Evolutionary conservation across 2,113 vertebrate genomes (phyloP).

Genomic region (Clarias batrachus): DNA sequence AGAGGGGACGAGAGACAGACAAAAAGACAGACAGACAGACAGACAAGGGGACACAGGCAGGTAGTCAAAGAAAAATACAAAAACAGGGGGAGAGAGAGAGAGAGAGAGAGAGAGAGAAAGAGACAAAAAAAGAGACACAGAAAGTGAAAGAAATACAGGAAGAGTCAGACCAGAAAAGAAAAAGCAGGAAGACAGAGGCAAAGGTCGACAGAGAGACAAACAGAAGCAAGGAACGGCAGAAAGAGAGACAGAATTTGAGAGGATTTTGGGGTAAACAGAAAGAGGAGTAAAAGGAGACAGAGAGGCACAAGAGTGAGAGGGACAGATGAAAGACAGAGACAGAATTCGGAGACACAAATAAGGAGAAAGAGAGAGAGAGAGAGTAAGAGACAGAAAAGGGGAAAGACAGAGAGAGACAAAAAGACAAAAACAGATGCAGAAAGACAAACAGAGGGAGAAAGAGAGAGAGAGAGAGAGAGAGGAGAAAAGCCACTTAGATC

Average conservation of each 20-base stretch:
- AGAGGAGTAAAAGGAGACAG: not conserved
- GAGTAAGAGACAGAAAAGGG: not conserved
- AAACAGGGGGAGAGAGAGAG: not conserved
- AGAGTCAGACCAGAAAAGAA: not conserved
- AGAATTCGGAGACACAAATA: not conserved
- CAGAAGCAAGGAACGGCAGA: not conserved
- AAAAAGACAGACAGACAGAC: not conserved
- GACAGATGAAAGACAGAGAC: not conserved
- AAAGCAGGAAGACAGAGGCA: not conserved
- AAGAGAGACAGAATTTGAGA: not conserved
- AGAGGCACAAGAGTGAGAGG: not conserved
- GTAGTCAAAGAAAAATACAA: not conserved
- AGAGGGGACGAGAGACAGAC: no score
- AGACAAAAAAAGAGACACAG: not conserved
- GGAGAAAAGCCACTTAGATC: constrained; percentile 26
- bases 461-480: constrained; percentile 3
- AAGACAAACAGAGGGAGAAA: not conserved
- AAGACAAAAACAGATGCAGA: not conserved
- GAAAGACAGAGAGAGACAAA: constrained; percentile 33
- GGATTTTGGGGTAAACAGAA: no score
- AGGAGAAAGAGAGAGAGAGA: no score
- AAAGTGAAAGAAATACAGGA: not conserved
- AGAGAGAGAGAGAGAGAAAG: not conserved
- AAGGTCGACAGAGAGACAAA: not conserved
- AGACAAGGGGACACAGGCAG: not conserved